A percentile compares a stretch with the other conserved stretches of the same genome.
phyloP scores from a whole-genome alignment of 2,797 vertebrate genomes.

The Pelobates cultripes region DNA sequence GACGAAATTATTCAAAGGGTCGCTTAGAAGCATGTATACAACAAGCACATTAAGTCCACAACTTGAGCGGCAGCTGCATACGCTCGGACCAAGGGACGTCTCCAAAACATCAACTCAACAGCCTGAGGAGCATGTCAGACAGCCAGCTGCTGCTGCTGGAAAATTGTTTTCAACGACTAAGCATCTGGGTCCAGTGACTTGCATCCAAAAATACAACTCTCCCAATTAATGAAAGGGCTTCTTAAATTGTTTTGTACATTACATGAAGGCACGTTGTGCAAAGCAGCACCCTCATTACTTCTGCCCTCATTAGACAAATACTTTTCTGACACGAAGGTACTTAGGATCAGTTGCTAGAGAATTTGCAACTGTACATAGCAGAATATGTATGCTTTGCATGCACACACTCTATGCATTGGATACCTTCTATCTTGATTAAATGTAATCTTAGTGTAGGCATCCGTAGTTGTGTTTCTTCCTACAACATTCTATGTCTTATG shows the following conservation, averaged over 20 bases:
- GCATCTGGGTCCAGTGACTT: conserved; percentile 63
- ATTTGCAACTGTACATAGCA: neutral
- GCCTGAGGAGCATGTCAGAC: conserved; percentile 63
- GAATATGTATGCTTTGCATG: neutral
- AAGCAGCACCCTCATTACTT: neutral
- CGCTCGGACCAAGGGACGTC: conserved; percentile 56
- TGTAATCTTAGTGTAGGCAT: too few relatives aligned
- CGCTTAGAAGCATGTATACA: conserved; percentile 27
- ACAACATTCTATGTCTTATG: too few relatives aligned
- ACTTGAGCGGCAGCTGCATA: conserved; percentile 53
- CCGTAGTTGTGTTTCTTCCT: too few relatives aligned
- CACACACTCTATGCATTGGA: too few relatives aligned
- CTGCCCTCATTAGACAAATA: conserved; percentile 8
- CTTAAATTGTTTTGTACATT: conserved; percentile 1
- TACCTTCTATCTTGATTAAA: too few relatives aligned
- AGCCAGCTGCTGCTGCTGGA: conserved; percentile 65
- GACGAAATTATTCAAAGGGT: conserved; percentile 20
- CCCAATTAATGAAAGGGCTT: conserved; percentile 38
- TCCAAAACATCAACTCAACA: conserved; percentile 58
- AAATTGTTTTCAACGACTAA: conserved; percentile 59
- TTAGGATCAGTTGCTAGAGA: neutral
- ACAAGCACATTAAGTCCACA: conserved; percentile 22
- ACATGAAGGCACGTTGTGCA: neutral
- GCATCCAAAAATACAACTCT: conserved; percentile 51
- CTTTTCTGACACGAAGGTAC: conserved; percentile 1